A percentile compares a stretch with the other conserved stretches of the same genome.
Conservation (phyloP, 2,113 vertebrate species). For the Calcarius ornatus region DNA sequence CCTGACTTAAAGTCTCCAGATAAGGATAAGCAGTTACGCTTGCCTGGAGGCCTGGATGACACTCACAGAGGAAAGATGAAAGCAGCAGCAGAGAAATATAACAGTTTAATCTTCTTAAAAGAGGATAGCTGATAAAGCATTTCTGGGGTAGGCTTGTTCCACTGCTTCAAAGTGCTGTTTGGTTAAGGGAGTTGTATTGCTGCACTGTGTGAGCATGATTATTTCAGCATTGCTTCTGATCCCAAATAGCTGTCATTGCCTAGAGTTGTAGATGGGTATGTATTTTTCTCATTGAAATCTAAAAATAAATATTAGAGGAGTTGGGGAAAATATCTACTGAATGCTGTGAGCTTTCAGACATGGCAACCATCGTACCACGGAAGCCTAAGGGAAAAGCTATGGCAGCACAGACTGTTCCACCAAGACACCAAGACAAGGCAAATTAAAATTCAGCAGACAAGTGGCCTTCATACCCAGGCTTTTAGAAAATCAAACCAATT, state of each 20-base stretch:
- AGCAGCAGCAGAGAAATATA: constrained; percentile 41
- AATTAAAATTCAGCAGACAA: neutral
- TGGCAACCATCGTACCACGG: neutral
- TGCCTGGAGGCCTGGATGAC: constrained; percentile 15
- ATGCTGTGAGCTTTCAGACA: neutral
- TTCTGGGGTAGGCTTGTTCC: neutral
- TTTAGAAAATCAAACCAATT: constrained; percentile 7
- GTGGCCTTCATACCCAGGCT: neutral
- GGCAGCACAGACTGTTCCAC: neutral
- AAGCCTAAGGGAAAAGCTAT: neutral
- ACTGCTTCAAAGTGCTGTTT: constrained; percentile 23
- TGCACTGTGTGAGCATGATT: neutral
- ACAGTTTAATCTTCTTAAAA: constrained; percentile 54
- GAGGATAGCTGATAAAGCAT: constrained; percentile 24
- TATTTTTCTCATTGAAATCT: neutral
- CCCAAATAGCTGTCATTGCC: neutral
- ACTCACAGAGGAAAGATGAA: constrained; percentile 30
- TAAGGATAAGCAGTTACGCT: neutral
- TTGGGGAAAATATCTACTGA: neutral
- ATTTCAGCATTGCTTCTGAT: constrained; percentile 14
- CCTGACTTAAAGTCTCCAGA: neutral
- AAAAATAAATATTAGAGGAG: neutral
- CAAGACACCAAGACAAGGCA: neutral
- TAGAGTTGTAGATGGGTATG: neutral
- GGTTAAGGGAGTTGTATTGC: constrained; percentile 10